These are phyloP conservation scores for Corythoichthys haematopterus DNA, from an alignment of 2,113 vertebrate genomes.

Conservation along the genomic window DNA sequence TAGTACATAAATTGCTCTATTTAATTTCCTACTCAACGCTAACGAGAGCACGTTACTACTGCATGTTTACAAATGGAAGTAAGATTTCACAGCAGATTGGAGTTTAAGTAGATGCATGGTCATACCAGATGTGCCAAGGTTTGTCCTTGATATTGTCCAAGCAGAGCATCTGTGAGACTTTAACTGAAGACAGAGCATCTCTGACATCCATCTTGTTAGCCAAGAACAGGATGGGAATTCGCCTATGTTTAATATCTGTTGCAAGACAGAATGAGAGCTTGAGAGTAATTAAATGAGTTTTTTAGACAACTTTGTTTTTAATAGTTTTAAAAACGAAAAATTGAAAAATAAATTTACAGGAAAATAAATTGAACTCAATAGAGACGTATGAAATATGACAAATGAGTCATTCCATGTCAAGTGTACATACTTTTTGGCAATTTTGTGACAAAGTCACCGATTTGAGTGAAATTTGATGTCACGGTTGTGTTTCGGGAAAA, in stretches of 20 bases:
- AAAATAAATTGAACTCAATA: too few species aligned
- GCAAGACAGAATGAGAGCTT: neutral
- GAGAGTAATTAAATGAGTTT: neutral
- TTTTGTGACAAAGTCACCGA: too few species aligned
- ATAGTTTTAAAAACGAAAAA: neutral
- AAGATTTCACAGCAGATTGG: conserved; percentile 6
- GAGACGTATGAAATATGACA: too few species aligned
- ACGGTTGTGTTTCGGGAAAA: too few species aligned
- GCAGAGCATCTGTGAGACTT: conserved; percentile 91
- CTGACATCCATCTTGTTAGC: conserved; percentile 99
- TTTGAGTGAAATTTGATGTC: too few species aligned
- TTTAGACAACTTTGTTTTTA: too few species aligned
- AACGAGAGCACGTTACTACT: neutral
- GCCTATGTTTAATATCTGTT: conserved; percentile 90
- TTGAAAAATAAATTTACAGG: neutral
- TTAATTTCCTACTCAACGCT: neutral
- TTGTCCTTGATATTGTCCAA: conserved; percentile 98
- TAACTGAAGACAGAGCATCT: conserved; percentile 91
- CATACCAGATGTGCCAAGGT: conserved; percentile 98
- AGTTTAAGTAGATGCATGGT: conserved; percentile 10
- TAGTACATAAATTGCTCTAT: too few species aligned
- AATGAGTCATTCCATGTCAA: too few species aligned
- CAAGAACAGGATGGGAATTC: conserved; percentile 96
- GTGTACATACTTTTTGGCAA: too few species aligned
- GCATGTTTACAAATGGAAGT: neutral